Conservation (phyloP, 2,113 vertebrate genomes). For the Scopus umbretta region DNA sequence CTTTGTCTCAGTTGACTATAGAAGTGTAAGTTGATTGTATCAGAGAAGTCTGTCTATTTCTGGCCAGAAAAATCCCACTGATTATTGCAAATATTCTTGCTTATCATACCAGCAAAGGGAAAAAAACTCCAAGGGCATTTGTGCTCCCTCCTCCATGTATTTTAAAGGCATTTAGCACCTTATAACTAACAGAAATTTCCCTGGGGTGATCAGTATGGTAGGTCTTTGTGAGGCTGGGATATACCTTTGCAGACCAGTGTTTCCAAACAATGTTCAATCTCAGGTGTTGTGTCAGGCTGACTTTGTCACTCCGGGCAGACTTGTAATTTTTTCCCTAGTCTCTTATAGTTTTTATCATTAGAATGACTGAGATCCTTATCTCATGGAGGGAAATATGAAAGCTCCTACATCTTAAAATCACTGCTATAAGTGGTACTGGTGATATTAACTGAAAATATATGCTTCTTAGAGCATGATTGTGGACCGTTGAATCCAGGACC, state of each 20-base stretch:
- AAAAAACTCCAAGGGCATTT: background rate
- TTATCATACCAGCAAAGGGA: background rate
- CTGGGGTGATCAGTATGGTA: background rate
- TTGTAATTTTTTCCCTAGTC: background rate
- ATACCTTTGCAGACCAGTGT: background rate
- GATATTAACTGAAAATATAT: background rate
- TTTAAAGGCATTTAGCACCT: background rate
- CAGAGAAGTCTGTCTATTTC: background rate
- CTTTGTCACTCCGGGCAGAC: background rate
- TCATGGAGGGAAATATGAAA: background rate
- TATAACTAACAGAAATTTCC: background rate
- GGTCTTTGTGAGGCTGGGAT: background rate
- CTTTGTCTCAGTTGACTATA: background rate
- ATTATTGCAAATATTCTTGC: background rate
- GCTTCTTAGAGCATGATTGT: background rate
- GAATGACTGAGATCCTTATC: background rate
- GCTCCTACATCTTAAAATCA: background rate
- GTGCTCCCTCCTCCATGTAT: rapidly evolving
- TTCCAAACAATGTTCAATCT: background rate
- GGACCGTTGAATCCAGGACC: background rate
- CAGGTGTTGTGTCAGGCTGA: background rate
- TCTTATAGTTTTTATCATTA: background rate
- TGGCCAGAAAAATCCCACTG: background rate
- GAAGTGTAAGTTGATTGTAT: background rate
- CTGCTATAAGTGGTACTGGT: background rate